Conservation (phyloP, 2,797 vertebrate species). For the Pitangus sulphuratus region DNA sequence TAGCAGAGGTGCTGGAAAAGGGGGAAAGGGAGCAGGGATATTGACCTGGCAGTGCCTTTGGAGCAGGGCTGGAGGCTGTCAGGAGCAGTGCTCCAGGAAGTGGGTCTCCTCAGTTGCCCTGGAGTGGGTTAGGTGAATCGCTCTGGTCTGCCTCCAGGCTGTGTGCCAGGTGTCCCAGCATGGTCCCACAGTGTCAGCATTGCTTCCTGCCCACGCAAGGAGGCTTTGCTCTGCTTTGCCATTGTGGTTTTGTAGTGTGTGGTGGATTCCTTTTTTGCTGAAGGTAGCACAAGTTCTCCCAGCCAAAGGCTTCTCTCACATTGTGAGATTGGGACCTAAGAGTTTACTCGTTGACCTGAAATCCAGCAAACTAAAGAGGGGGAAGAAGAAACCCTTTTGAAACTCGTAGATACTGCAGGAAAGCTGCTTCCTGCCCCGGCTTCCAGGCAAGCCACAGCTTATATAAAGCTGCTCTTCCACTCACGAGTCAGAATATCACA, state of each 20-base stretch:
- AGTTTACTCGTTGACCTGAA: conserved; percentile 37
- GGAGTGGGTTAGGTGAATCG: neutral
- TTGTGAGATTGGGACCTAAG: neutral
- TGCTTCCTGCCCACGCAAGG: neutral
- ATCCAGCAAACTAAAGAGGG: neutral
- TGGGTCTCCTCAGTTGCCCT: neutral
- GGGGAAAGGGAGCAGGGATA: neutral
- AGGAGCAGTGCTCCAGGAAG: neutral
- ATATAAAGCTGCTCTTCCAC: conserved; percentile 50
- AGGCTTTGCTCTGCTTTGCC: neutral
- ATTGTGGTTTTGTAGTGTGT: neutral
- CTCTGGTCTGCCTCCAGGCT: neutral
- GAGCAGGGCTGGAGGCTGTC: neutral
- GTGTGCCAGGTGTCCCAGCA: accelerated
- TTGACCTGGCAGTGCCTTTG: neutral
- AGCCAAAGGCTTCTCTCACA: neutral
- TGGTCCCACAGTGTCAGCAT: neutral
- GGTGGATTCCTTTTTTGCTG: neutral
- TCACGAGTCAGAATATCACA: conserved; percentile 42
- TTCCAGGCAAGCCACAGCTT: conserved; percentile 52
- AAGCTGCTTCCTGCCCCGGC: conserved; percentile 33
- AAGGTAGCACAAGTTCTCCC: neutral
- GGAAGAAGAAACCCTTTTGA: neutral
- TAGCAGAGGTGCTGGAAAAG: neutral
- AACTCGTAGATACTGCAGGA: conserved; percentile 1